A percentile compares a stretch with the other conserved stretches of the same genome.
Evolutionary conservation across 2,113 vertebrate genomes (phyloP).

Genomic region (Solea solea): DNA sequence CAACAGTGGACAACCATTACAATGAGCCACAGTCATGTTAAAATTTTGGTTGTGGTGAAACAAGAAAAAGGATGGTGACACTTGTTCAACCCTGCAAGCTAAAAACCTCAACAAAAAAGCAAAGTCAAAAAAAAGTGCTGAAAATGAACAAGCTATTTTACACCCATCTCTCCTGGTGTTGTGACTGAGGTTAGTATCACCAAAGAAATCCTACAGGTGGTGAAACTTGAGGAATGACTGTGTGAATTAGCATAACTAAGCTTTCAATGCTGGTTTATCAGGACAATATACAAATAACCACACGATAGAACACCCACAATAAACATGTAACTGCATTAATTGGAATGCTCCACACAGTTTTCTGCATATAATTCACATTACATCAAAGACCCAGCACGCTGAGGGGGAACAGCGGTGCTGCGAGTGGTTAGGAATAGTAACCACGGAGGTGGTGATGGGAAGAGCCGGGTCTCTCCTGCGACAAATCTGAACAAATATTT

Average conservation of each 20-base stretch:
- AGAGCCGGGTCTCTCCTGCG: conserved; percentile 61
- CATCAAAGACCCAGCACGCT: conserved; percentile 64
- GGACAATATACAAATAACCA: conserved; percentile 66
- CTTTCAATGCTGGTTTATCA: conserved; percentile 73
- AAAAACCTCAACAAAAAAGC: neutral
- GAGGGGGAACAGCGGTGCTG: conserved; percentile 55
- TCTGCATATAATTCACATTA: conserved; percentile 75
- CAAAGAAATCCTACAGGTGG: conserved; percentile 43
- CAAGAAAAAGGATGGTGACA: neutral
- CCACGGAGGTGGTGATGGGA: conserved; percentile 59
- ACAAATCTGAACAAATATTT: conserved; percentile 63
- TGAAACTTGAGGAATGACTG: conserved; percentile 55
- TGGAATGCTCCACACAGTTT: conserved; percentile 69
- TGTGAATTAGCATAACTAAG: conserved; percentile 63
- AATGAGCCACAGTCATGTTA: conserved; percentile 26
- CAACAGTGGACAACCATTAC: conserved; percentile 67
- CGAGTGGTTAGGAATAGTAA: conserved; percentile 66
- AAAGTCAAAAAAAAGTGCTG: conserved; percentile 7
- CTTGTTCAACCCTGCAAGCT: conserved; percentile 11
- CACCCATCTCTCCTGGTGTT: conserved; percentile 30
- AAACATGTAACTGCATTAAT: conserved; percentile 66
- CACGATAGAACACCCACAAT: conserved; percentile 72
- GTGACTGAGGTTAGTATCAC: conserved; percentile 57
- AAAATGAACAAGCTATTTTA: conserved; percentile 25
- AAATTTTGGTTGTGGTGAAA: conserved; percentile 24